A percentile compares a stretch with the other conserved stretches of the same genome.
Conservation (phyloP, 92 coral and sea anemone genomes). For the Actinernus sp. region DNA sequence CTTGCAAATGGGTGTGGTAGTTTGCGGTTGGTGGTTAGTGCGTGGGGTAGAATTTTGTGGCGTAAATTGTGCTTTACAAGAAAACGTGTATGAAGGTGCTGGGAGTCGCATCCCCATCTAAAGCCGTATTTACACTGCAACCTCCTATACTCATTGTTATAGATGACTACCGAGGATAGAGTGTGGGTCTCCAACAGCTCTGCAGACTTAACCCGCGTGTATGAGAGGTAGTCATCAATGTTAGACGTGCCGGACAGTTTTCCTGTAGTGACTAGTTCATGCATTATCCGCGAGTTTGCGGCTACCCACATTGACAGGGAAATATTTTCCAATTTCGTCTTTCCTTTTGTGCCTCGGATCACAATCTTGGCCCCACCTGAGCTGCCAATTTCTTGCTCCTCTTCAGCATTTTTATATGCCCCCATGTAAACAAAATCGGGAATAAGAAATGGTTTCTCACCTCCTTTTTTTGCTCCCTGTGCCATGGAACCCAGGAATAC, state of each 20-base stretch:
- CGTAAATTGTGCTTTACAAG: not conserved
- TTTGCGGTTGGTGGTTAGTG: not conserved
- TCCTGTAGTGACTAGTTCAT: conserved; percentile 14
- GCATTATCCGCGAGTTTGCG: conserved; percentile 29
- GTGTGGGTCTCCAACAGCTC: conserved; percentile 16
- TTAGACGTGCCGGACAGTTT: conserved; percentile 23
- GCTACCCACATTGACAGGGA: conserved; percentile 38
- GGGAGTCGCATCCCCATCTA: conserved; percentile 38
- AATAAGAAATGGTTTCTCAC: conserved; percentile 27
- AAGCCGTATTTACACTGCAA: conserved; percentile 15
- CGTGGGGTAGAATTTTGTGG: not conserved
- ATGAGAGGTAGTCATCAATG: conserved; percentile 12
- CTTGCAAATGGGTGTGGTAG: conserved; percentile 10
- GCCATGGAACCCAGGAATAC: conserved; percentile 19
- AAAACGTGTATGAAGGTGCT: conserved; percentile 16
- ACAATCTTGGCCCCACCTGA: conserved; percentile 15
- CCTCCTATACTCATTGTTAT: conserved; percentile 16
- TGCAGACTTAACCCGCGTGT: conserved; percentile 8
- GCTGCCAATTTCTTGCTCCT: conserved; percentile 13
- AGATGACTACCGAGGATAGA: not conserved
- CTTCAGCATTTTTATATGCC: not conserved
- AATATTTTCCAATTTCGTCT: conserved; percentile 30
- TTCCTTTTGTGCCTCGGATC: conserved; percentile 8
- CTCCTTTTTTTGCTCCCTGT: conserved; percentile 7
- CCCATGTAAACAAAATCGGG: conserved; percentile 18